A percentile compares a stretch with the other conserved stretches of the same genome.
These are phyloP conservation scores for Silurus meridionalis DNA, from an alignment of 2,113 vertebrate genomes.

Conservation along the genomic window DNA sequence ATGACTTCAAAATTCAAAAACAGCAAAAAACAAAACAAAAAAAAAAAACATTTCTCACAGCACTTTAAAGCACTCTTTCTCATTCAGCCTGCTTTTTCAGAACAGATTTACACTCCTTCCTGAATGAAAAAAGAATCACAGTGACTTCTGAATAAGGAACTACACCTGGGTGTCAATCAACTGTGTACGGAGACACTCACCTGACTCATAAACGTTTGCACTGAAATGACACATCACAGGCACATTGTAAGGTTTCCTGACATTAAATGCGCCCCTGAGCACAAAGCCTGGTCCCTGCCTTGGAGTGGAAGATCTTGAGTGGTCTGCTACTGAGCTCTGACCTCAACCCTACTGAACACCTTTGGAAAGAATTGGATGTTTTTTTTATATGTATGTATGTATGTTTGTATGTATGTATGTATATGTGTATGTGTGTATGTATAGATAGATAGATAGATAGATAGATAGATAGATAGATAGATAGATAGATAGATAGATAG, in stretches of 20 bases:
- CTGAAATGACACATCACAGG: not conserved
- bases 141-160: not conserved
- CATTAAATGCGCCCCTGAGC: not conserved
- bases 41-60: not conserved
- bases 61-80: not conserved
- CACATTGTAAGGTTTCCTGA: not conserved
- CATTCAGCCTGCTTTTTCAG: no score
- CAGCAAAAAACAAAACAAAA: not conserved
- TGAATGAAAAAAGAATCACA: not conserved
- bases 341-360: no score
- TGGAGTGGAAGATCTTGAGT: no score
- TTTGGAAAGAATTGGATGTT: no score
- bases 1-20: slow-evolving; percentile 2
- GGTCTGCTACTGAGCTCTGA: no score
- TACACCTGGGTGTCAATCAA: not conserved
- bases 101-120: not conserved
- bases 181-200: not conserved
- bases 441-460: no score
- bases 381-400: not conserved
- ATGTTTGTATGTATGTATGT: no score
- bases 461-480: no score
- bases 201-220: not conserved
- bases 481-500: no score
- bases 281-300: no score
- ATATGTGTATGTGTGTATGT: no score